Conservation (phyloP, 1,140 invertebrate species). For the Solen grandis region DNA sequence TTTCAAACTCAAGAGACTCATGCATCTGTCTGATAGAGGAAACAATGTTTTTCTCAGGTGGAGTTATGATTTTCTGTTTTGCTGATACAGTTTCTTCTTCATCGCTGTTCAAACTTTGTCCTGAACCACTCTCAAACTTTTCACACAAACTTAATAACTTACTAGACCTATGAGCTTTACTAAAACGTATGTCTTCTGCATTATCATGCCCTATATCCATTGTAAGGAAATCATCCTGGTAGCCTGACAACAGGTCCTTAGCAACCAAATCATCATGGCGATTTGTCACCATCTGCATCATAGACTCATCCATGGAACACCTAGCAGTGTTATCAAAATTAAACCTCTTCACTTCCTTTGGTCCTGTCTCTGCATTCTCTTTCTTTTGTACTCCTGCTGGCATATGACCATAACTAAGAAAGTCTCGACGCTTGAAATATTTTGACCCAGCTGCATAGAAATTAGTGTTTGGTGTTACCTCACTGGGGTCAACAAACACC, state of each 20-base stretch:
- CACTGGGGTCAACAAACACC: slow-evolving; percentile 61
- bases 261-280: slow-evolving; percentile 64
- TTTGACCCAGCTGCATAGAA: slow-evolving; percentile 49
- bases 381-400: slow-evolving; percentile 14
- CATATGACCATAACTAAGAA: slow-evolving; percentile 43
- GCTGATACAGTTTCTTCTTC: slow-evolving; percentile 36
- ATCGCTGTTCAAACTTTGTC: slow-evolving; percentile 51
- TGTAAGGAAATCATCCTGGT: slow-evolving; percentile 71
- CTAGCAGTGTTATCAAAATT: neutral
- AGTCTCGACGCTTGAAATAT: slow-evolving; percentile 48
- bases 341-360: slow-evolving; percentile 12
- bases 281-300: slow-evolving; percentile 69
- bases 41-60: slow-evolving; percentile 46
- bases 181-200: slow-evolving; percentile 65
- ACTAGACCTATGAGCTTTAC: slow-evolving; percentile 66
- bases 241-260: slow-evolving; percentile 59
- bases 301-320: slow-evolving; percentile 72
- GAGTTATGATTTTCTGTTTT: slow-evolving; percentile 48
- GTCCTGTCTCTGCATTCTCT: neutral
- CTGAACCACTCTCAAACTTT: slow-evolving; percentile 70
- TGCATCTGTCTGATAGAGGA: slow-evolving; percentile 55
- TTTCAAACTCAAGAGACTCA: slow-evolving; percentile 43
- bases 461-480: slow-evolving; percentile 20
- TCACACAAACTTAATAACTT: slow-evolving; percentile 74
- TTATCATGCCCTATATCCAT: slow-evolving; percentile 50